A percentile compares a stretch with the other conserved stretches of the same genome.
These are phyloP conservation scores for Sarotherodon lohbergeri DNA, from an alignment of 2,113 vertebrate species.

Conservation along the genomic window DNA sequence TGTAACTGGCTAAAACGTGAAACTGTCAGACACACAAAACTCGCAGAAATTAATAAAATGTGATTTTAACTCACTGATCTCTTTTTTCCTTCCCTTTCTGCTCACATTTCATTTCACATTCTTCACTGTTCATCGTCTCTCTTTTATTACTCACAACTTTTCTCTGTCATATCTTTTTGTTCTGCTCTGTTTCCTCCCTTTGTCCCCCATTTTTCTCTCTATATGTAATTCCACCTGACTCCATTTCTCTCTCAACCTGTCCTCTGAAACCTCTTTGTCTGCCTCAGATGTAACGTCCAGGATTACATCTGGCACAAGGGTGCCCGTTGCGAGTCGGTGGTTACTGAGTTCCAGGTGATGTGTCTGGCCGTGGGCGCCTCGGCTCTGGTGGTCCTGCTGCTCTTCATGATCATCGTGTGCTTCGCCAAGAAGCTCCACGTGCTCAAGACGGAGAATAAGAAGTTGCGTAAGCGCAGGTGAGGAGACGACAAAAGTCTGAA, in stretches of 20 bases:
- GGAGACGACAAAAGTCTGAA: not conserved
- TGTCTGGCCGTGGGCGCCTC: slow-evolving; percentile 90
- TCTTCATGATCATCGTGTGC: slow-evolving; percentile 98
- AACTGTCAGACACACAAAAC: not conserved
- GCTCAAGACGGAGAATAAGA: slow-evolving; percentile 96
- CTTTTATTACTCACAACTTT: not conserved
- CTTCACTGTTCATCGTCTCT: not conserved
- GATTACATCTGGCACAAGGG: slow-evolving; percentile 99
- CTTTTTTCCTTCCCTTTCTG: not conserved
- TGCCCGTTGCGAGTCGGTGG: slow-evolving; percentile 88
- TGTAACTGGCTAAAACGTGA: not conserved
- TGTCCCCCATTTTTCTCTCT: not conserved
- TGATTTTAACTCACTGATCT: not conserved
- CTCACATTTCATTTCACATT: not conserved
- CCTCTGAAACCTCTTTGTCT: not conserved
- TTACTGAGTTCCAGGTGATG: slow-evolving; percentile 99
- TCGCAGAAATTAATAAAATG: not conserved
- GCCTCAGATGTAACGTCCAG: slow-evolving; percentile 89
- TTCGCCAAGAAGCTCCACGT: slow-evolving; percentile 98
- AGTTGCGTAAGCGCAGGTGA: slow-evolving; percentile 94
- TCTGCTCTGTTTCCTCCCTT: not conserved
- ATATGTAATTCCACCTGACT: not conserved
- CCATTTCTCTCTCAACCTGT: not conserved
- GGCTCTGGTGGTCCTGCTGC: slow-evolving; percentile 86
- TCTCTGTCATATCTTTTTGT: not conserved